A percentile compares a stretch with the other conserved stretches of the same genome.
These are phyloP conservation scores for Chanos chanos DNA, from an alignment of 2,797 vertebrate species.

Conservation along the genomic window DNA sequence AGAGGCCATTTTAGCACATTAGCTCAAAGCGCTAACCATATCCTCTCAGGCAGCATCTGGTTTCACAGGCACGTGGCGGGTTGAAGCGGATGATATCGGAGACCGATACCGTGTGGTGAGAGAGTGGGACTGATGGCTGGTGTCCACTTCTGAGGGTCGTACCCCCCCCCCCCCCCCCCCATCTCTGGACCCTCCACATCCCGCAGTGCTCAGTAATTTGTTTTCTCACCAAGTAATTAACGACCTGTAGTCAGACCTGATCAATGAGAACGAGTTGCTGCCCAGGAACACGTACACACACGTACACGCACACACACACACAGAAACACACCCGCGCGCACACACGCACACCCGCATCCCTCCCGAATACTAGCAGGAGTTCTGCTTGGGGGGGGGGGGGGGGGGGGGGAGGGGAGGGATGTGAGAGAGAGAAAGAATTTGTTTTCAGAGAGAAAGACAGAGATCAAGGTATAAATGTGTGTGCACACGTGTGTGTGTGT, in stretches of 20 bases:
- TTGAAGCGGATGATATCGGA: too few relatives aligned
- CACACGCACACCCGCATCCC: slow-evolving; percentile 5
- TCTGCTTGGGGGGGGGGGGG: neutral
- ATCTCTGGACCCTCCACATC: slow-evolving; percentile 13
- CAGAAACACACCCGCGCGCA: slow-evolving; percentile 9
- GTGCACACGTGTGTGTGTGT: too few relatives aligned
- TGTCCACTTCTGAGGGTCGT: slow-evolving; percentile 6
- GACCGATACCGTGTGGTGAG: too few relatives aligned
- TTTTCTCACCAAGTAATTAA: slow-evolving; percentile 60
- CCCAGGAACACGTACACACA: slow-evolving; percentile 28
- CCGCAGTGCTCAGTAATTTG: slow-evolving; percentile 50
- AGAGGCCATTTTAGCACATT: too few relatives aligned
- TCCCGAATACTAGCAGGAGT: neutral
- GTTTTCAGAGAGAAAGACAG: too few relatives aligned
- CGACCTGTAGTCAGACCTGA: slow-evolving; percentile 46
- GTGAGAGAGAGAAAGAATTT: neutral
- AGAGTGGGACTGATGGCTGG: neutral
- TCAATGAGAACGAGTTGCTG: slow-evolving; percentile 50
- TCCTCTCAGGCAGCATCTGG: too few relatives aligned
- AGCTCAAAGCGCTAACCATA: too few relatives aligned
- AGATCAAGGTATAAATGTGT: too few relatives aligned
- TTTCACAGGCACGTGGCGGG: too few relatives aligned
- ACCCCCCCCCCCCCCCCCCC: slow-evolving; percentile 15
- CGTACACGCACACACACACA: neutral
- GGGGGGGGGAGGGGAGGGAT: neutral